Evolutionary conservation across 2,113 vertebrate genomes (phyloP).

Genomic region (Platichthys flesus): DNA sequence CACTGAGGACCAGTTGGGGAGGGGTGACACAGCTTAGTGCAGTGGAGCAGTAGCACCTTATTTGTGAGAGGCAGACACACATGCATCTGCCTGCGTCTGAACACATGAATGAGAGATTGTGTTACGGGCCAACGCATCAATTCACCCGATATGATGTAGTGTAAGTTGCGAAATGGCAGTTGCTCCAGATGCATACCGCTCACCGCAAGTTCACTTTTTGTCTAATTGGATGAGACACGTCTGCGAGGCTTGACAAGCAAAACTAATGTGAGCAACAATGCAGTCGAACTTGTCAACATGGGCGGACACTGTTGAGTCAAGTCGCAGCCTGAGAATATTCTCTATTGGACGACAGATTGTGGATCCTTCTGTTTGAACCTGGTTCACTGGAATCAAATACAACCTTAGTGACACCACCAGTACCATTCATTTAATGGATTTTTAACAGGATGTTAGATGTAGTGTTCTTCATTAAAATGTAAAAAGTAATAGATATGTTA

Average conservation of each 20-base stretch:
- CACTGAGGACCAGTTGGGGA: constrained; percentile 35
- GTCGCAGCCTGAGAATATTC: constrained; percentile 30
- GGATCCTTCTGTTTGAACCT: not conserved
- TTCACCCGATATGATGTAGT: constrained; percentile 52
- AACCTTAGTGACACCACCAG: no score
- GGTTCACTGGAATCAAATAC: not conserved
- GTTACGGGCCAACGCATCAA: constrained; percentile 63
- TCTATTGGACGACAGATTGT: constrained; percentile 1
- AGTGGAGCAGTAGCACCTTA: constrained; percentile 30
- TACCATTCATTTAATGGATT: not conserved
- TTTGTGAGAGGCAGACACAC: constrained; percentile 25
- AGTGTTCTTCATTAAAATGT: no score
- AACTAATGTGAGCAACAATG: constrained; percentile 70
- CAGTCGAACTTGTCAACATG: constrained; percentile 49
- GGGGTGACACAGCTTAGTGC: constrained; percentile 41
- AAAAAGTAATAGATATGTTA: no score
- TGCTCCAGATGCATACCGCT: constrained; percentile 66
- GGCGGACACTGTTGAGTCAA: constrained; percentile 18
- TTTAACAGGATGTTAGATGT: no score
- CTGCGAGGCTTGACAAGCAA: constrained; percentile 40
- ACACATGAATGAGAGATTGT: constrained; percentile 66
- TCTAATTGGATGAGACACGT: constrained; percentile 64
- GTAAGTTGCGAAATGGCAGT: constrained; percentile 59
- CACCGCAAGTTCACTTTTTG: constrained; percentile 24
- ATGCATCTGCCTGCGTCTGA: constrained; percentile 54